Evolutionary conservation across 2,113 vertebrate genomes (phyloP).

Genomic region (Fregata magnificens): DNA sequence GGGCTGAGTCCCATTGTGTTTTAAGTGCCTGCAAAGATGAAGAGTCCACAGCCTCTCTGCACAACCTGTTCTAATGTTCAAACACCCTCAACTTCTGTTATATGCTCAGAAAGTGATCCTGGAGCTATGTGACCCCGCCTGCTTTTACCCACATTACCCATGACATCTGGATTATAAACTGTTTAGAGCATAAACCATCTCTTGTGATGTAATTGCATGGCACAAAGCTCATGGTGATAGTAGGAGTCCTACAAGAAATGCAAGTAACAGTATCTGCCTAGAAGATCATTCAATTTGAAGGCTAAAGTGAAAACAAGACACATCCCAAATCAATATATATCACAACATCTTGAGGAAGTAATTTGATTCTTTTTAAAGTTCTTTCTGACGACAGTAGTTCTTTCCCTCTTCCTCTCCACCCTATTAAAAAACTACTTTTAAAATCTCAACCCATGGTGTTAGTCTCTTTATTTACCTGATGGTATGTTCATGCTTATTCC

Average conservation of each 20-base stretch:
- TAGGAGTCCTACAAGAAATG: background rate
- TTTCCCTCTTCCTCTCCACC: background rate
- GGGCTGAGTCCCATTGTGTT: rapidly evolving
- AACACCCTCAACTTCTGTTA: background rate
- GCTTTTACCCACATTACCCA: background rate
- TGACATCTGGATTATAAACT: background rate
- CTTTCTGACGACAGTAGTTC: background rate
- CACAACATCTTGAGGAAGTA: background rate
- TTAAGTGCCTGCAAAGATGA: background rate
- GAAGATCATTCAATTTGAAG: background rate
- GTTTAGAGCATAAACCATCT: background rate
- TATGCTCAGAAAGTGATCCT: background rate
- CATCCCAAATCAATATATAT: background rate
- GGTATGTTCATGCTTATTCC: background rate
- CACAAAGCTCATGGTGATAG: background rate
- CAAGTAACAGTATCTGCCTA: background rate
- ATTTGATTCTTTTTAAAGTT: background rate
- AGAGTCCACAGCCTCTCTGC: background rate
- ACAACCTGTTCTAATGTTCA: background rate
- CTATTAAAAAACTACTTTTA: background rate
- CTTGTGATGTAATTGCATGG: background rate
- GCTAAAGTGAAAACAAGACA: background rate
- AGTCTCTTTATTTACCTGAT: background rate
- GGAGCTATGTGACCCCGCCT: background rate
- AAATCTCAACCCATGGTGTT: background rate